Evolutionary conservation across 2,113 vertebrate species (phyloP).

Genomic region (Irena cyanogastra): DNA sequence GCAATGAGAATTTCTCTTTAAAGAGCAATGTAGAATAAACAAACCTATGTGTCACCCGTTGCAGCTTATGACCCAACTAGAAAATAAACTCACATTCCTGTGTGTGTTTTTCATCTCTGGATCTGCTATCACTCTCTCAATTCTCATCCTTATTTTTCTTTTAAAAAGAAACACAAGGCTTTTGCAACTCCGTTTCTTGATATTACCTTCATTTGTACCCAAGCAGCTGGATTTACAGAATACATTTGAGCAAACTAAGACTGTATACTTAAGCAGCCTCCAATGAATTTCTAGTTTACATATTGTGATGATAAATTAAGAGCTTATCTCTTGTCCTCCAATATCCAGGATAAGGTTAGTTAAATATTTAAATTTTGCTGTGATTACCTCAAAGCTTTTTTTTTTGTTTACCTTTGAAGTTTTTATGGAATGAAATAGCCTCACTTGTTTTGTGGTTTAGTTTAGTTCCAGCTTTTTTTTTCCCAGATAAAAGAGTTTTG

Average conservation of each 20-base stretch:
- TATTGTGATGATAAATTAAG: slow-evolving; percentile 24
- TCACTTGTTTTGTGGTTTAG: fast-evolving
- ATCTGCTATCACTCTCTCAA: neutral
- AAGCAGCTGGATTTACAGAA: neutral
- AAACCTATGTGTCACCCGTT: neutral
- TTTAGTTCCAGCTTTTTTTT: neutral
- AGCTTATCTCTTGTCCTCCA: slow-evolving; percentile 12
- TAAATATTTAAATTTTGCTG: neutral
- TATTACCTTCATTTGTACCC: neutral
- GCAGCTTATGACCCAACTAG: neutral
- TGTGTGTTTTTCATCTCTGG: neutral
- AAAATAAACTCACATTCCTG: neutral
- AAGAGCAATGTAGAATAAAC: neutral
- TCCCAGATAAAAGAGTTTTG: neutral
- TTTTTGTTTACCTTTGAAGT: slow-evolving; percentile 5
- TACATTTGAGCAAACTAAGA: slow-evolving; percentile 7
- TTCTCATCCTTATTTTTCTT: neutral
- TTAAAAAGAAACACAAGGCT: neutral
- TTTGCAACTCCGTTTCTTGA: neutral
- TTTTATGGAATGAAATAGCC: neutral
- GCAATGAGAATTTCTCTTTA: no score
- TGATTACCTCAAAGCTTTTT: neutral
- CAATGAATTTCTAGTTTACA: slow-evolving; percentile 47
- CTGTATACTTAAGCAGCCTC: slow-evolving; percentile 4
- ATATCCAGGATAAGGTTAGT: neutral